phyloP scores from a whole-genome alignment of 2,888 invertebrate genomes.

The Epinotia demarniana region DNA sequence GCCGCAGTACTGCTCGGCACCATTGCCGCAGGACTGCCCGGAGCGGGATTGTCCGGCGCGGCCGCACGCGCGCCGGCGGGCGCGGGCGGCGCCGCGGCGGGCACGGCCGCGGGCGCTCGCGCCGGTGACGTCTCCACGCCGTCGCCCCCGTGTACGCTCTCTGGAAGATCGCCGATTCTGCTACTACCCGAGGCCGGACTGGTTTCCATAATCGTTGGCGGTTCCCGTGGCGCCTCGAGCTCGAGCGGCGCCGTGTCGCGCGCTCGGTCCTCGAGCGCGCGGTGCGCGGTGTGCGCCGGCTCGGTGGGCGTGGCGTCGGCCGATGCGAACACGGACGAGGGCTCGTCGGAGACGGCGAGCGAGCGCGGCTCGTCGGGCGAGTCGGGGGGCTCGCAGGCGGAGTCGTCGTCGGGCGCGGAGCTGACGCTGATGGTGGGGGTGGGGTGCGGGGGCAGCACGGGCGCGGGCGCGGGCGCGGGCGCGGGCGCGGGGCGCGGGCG shows the following conservation, averaged over 20 bases:
- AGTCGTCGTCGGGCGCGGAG: slow-evolving; percentile 87
- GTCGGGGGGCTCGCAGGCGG: slow-evolving; percentile 63
- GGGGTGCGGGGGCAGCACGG: slow-evolving; percentile 65
- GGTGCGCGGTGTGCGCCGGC: slow-evolving; percentile 46
- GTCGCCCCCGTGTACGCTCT: slow-evolving; percentile 50
- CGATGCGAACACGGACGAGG: slow-evolving; percentile 78
- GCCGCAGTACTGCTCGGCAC: slow-evolving; percentile 73
- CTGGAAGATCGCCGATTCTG: slow-evolving; percentile 61
- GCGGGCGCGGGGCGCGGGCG: slow-evolving; percentile 64
- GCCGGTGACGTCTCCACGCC: slow-evolving; percentile 41
- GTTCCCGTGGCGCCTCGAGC: slow-evolving; percentile 49
- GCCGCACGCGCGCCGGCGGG: slow-evolving; percentile 59
- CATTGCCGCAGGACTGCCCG: slow-evolving; percentile 77
- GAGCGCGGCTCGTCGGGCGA: slow-evolving; percentile 73
- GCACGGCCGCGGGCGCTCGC: slow-evolving; percentile 63
- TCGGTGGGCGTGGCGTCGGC: slow-evolving; percentile 77
- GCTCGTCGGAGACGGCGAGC: slow-evolving; percentile 73
- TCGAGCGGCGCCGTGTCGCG: not conserved
- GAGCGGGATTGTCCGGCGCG: slow-evolving; percentile 54
- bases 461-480: slow-evolving; percentile 58
- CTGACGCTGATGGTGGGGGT: slow-evolving; percentile 89
- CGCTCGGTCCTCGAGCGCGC: slow-evolving; percentile 23
- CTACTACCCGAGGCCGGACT: slow-evolving; percentile 62
- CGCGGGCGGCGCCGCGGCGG: slow-evolving; percentile 69
- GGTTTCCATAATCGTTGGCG: slow-evolving; percentile 64